Evolutionary conservation across 1,140 invertebrate species (phyloP).

Genomic region (Drosophila pseudoobscura): DNA sequence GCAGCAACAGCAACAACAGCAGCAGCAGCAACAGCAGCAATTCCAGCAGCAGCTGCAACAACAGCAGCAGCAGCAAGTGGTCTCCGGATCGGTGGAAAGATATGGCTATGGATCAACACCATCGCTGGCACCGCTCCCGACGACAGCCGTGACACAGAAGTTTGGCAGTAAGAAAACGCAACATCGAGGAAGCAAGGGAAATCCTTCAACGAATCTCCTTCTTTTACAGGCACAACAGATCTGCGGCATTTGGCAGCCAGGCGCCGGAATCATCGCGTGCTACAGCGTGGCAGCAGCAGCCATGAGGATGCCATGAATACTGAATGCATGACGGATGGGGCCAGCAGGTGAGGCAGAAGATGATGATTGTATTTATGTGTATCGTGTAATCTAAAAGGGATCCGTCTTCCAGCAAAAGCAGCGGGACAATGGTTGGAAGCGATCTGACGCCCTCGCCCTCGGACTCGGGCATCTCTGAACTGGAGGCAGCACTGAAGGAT

Average conservation of each 20-base stretch:
- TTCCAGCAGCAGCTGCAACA: constrained; percentile 17
- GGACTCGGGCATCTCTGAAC: constrained; percentile 91
- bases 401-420: constrained; percentile 42
- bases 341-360: constrained; percentile 38
- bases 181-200: background rate
- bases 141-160: constrained; percentile 54
- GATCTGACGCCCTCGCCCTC: constrained; percentile 90
- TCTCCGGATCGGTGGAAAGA: constrained; percentile 52
- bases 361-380: background rate
- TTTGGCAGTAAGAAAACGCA: constrained; percentile 76
- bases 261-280: constrained; percentile 56
- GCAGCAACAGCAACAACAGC: constrained; percentile 32
- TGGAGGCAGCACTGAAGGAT: constrained; percentile 89
- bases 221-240: constrained; percentile 68
- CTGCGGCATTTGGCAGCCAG: constrained; percentile 65
- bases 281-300: constrained; percentile 38
- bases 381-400: too few relatives aligned
- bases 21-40: constrained; percentile 30
- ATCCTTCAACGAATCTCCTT: background rate
- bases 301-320: constrained; percentile 47
- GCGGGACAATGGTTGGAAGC: constrained; percentile 48
- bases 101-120: constrained; percentile 79
- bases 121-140: constrained; percentile 62
- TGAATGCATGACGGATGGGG: constrained; percentile 48
- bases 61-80: constrained; percentile 18